Conservation (phyloP, 2,888 invertebrate genomes). For the Stenurella melanura region DNA sequence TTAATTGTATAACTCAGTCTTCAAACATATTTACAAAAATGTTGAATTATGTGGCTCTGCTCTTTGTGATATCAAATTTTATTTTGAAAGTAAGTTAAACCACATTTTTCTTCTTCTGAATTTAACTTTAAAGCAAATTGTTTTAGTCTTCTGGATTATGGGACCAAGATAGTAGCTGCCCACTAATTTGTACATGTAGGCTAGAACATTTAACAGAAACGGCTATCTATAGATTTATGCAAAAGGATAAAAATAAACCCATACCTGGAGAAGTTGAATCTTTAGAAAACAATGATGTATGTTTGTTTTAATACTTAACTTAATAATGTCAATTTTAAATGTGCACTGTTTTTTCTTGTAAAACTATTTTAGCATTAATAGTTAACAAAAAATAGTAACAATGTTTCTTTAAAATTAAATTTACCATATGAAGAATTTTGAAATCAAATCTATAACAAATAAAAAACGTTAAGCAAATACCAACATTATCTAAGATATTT, state of each 20-base stretch:
- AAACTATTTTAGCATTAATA: background rate
- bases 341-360: background rate
- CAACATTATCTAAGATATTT: conserved; percentile 18
- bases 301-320: conserved; percentile 45
- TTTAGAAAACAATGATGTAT: conserved; percentile 70
- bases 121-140: conserved; percentile 15
- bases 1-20: conserved; percentile 40
- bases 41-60: conserved; percentile 48
- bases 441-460: background rate
- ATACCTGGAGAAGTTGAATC: conserved; percentile 59
- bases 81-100: conserved; percentile 44
- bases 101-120: background rate
- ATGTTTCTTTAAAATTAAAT: background rate
- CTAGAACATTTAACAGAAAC: conserved; percentile 76
- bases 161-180: conserved; percentile 72
- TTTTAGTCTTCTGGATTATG: conserved; percentile 64
- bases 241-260: conserved; percentile 65
- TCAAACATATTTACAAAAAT: conserved; percentile 52
- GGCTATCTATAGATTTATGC: conserved; percentile 76
- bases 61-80: conserved; percentile 43
- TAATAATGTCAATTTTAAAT: background rate
- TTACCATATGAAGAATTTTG: background rate
- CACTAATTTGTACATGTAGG: conserved; percentile 76
- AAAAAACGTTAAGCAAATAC: background rate
- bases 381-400: no score